Evolutionary conservation across 2,113 vertebrate species (phyloP), one percentile per base, ranked within the genome.

Genomic region (Mormoops blainvillei): DNA sequence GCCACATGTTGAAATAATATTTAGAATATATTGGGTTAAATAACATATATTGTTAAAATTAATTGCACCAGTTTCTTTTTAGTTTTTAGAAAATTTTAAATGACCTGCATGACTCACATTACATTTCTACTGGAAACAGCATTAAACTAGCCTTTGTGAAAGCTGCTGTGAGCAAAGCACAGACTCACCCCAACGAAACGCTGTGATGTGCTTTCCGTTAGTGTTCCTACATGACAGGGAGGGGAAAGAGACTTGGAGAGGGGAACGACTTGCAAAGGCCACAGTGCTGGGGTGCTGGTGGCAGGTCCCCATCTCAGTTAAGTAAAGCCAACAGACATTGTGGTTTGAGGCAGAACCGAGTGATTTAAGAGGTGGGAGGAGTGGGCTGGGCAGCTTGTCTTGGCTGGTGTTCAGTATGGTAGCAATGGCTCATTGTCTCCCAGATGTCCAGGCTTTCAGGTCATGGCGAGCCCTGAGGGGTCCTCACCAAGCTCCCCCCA

Each of bases 141-240:
- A 1, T 36, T n/a, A 12, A 15, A 3, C 16, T 4, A 67, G 3
- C 12, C 8, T 1, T 18, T 20, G 43, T 2, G 2, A 15, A 2
- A 1, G 33, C 52, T 6, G 0, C 43, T 16, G 43, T 19, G 31
- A 54, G 12, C 1, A 1, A n/a, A 18, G 63, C 3, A 0, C 0
- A 1, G 67, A 4, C 87, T 74, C 20, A 2, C 7, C 5, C 28
- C 4, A 38, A 48, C 1, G 2, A 28, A 68, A 2, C 0, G 33
- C 52, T 0, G 0, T 3, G 71, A 31, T 0, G 0, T 2, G 16
- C 2, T 0, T 33, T 38, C 70, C 24, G 1, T 22, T 45, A 3
- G 4, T n/a, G 0, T 63, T 78, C 41, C 58, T 65, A 14, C 13
- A 11, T 13, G 12, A 31, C 45, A 38, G 26, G 45, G 20, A 41